Base-by-base conservation (phyloP, 2,888 invertebrate genomes). In the Spisula solida region DNA sequence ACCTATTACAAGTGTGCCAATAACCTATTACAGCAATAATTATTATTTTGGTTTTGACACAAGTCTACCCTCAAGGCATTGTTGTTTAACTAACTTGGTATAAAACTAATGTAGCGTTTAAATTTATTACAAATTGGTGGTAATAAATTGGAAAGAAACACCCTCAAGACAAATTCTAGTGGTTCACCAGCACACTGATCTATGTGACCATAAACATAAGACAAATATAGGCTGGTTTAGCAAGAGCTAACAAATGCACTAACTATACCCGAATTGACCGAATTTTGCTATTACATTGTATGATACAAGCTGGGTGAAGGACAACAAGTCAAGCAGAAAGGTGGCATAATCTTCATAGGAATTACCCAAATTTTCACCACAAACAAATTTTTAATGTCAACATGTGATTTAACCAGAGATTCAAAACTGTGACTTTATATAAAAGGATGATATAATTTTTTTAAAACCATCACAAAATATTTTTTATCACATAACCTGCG, bases 1-100 rank as follows among this genome's bases (percentile, higher is more conserved):
- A 82, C 47, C 82, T 66, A 41, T 82, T 66, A 34, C 41, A 82
- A 82, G 82, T 82, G 82, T 82, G 82, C 82, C 82, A 41, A 34
- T 60, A 66, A 82, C 47, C 82, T 66, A 41, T 82, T 66, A 34
- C 41, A 66, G 82, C 82, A 60, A 81, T 81, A 82, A 66, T 82
- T 25, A 56, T 81, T 81, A 82, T 66, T 82, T 82, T 66, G 56
- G 34, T 47, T 41, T 82, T 82, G 82, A 82, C 66, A 82, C 56
- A 82, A 66, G 34, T 47, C 47, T 47, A 31, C 41, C 82, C 82
- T 25, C 4, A 41, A 66, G 82, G 82, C 25, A 82, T 41, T 47
- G 66, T 34, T 66, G 66, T 60, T 66, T 14, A 16, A 31, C 34
- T 31, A 75, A 75, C 75, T 75, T 75, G 75, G 47, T 82, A 82